Percentiles rank a stretch among this genome's conserved stretches.
phyloP scores from a whole-genome alignment of 2,888 invertebrate genomes.

The Acrocyrtus sp. region DNA sequence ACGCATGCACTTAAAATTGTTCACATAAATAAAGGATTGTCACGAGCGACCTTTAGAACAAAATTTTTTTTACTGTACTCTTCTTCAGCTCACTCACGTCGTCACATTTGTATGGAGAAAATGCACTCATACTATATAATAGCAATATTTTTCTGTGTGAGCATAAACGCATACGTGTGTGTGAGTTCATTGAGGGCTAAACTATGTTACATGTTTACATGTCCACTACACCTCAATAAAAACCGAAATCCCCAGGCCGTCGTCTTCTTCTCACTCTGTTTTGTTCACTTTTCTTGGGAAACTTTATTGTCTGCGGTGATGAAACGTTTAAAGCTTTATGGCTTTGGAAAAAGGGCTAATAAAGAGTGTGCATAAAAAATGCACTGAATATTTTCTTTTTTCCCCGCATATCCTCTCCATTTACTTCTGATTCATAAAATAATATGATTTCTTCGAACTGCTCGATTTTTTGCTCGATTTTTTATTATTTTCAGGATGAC shows the following conservation, averaged over 20 bases:
- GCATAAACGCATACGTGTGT: no score
- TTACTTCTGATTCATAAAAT: conserved; percentile 16
- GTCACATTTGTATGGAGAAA: conserved; percentile 13
- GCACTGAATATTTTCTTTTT: conserved; percentile 15
- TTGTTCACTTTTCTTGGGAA: background rate
- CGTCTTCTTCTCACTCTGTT: no score
- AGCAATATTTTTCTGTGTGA: no score
- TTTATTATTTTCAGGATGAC: conserved; percentile 27
- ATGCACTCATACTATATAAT: no score
- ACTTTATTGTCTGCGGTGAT: conserved; percentile 33
- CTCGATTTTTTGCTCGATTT: conserved; percentile 42
- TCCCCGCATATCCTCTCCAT: background rate
- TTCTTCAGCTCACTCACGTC: background rate
- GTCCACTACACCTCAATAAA: background rate
- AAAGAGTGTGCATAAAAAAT: conserved; percentile 35
- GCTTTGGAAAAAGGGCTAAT: conserved; percentile 17
- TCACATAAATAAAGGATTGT: conserved; percentile 24
- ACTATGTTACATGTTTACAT: conserved; percentile 1
- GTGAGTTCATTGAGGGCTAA: conserved; percentile 9
- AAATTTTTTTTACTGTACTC: conserved; percentile 6
- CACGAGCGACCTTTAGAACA: conserved; percentile 27
- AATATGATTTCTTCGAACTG: conserved; percentile 28
- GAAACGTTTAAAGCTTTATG: conserved; percentile 20
- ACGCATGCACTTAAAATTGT: conserved; percentile 6
- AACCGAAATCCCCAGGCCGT: background rate